Base-by-base conservation (phyloP, 2,888 invertebrate species). In the Morpho achilles region DNA sequence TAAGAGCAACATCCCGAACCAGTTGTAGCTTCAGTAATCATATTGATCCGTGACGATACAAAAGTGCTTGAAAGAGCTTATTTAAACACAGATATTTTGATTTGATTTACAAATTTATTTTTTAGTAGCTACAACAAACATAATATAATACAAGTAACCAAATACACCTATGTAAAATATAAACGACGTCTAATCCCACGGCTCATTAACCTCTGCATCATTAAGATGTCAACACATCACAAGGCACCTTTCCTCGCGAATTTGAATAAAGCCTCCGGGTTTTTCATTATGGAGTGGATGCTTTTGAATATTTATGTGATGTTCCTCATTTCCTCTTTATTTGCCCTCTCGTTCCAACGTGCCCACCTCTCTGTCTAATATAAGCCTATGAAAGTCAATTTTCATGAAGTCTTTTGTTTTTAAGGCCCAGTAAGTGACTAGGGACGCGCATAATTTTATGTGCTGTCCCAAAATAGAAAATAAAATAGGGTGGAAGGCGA, bases 281-380 rank as follows among this genome's bases (percentile, higher is more conserved):
- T 80, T 83, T 84, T 82, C 81, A 80, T 83, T 79, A 79, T 70
- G 62, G 64, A 69, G 73, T 68, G 67, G 74, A 79, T 71, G 72
- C 73, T 70, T 69, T 67, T 82, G 80, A 79, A 84, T 83, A 81
- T 82, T 79, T 79, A 84, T 82, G 71, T 67, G 64, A 64, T 69
- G 68, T 69, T 70, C 66, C 72, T 72, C 75, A 74, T 76, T 73
- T 68, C 69, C 71, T 71, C 67, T 63, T 67, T 69, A 65, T 67
- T 61, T 54, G 56, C 61, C 52, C 54, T 66, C 50, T 60, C 61
- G 48, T 47, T 58, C 45, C 48, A 47, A 57, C 61, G 62, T 59
- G 60, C 57, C 52, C 50, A 59, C 45, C 10, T 60, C 56, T 55
- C 58, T 22, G 43, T 63, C 59, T 58, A 61, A 62, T 59, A 54